Conservation (phyloP, 1,140 invertebrate genomes). For the Lucilia sericata region DNA sequence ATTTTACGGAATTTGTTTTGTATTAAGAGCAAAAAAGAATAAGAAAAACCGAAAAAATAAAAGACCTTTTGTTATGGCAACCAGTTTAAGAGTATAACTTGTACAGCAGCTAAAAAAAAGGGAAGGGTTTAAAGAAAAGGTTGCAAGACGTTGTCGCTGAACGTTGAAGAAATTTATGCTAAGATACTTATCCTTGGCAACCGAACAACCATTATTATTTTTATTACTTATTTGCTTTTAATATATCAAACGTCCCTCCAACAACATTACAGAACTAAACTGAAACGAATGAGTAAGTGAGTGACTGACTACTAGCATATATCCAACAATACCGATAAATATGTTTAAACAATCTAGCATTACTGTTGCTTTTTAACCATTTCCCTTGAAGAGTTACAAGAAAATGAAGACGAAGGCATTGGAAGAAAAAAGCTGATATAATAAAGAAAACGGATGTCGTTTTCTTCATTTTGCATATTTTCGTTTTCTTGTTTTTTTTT, state of each 20-base stretch:
- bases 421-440: not conserved
- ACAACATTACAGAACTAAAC: not conserved
- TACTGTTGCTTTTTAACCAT: not conserved
- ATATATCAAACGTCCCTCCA: slow-evolving; percentile 52
- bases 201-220: slow-evolving; percentile 67
- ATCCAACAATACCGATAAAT: not conserved
- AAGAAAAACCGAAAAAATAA: slow-evolving; percentile 19
- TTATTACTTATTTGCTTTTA: slow-evolving; percentile 69
- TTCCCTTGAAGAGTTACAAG: too few relatives aligned
- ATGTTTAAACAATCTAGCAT: slow-evolving; percentile 21
- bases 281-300: not conserved
- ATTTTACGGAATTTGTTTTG: slow-evolving; percentile 37
- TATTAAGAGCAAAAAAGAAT: not conserved
- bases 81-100: not conserved
- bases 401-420: too few relatives aligned
- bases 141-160: slow-evolving; percentile 41
- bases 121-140: not conserved
- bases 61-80: slow-evolving; percentile 67
- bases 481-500: not conserved
- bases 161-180: slow-evolving; percentile 64
- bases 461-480: not conserved
- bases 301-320: not conserved
- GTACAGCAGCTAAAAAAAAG: not conserved
- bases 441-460: slow-evolving; percentile 34
- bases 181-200: slow-evolving; percentile 66